Evolutionary conservation across 2,797 vertebrate species (phyloP), one percentile per base, ranked within the genome.

Genomic region (Mus caroli): DNA sequence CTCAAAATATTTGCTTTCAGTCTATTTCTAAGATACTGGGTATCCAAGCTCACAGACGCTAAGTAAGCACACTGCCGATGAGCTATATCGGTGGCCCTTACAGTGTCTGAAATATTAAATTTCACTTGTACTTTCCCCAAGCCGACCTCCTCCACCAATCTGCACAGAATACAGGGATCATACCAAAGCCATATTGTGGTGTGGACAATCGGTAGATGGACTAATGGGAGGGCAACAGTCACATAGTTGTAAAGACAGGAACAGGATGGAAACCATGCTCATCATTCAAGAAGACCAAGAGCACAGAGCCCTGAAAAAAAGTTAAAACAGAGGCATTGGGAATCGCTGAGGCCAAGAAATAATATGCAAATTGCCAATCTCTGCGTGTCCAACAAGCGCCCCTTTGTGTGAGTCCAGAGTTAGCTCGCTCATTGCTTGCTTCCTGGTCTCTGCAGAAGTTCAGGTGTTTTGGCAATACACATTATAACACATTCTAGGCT

Each of bases 341-440:
- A 50, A n/a, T 43, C 40, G 67, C 52, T 8, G 24, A 94, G 73
- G 54, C 50, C 90, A 79, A 64, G 67, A 92, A 83, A 92, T 24
- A 22, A 87, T 11, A 20, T 10, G 22, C 20, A 6, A 46, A 31
- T 91, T 78, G 88, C 88, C 86, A 83, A 84, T 56, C 75, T 91
- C 93, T 7, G 0, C 7, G 52, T 77, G 50, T 64, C 92, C 86
- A 86, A 89, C 90, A 82, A 94, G 71, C 71, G 34, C 56, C 37
- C 92, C 91, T 95, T 86, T 71, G 92, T 71, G 67, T 92, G 84
- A 75, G 87, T 69, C 15, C 52, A 58, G 69, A 34, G 77, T 89
- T 80, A 94, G 67, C 80, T 95, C 92, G 67, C 80, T 95, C 92
- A 69, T 90, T 94, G 26, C 40, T 7, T 7, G 78, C 20, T 17